Base-by-base conservation (phyloP, 1,140 invertebrate genomes). In the Procambarus virginalis region DNA sequence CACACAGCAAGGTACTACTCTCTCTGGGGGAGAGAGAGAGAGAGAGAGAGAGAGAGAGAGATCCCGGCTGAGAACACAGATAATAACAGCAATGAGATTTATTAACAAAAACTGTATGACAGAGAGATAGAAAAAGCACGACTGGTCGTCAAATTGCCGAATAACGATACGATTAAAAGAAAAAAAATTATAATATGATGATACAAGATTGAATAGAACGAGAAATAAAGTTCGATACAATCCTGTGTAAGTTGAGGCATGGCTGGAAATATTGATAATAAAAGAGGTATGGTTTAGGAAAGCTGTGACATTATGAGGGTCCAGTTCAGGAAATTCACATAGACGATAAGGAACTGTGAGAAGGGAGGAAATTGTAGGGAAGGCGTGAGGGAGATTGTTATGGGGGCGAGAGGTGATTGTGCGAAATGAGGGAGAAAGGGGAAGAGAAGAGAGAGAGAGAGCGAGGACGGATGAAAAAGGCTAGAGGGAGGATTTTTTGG, bases 301-400 rank as follows among this genome's bases (percentile, higher is more conserved):
- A 73, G 68, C 60, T n/a, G 22, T 73, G 22, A 73, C 22, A 73
- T 73, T 73, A 73, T 34, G 68, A 73, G n/a, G 68, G 68, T 34
- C n/a, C 22, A 5, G 68, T 4, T 20, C 68, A 73, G 68, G 76
- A 78, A 78, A 78, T 81, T 60, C 79, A 34, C 48, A 34, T 51
- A 79, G 17, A 22, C 22, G 51, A 58, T 49, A 58, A 60, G 51
- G 51, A 20, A 60, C 51, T 14, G 20, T 20, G 55, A 8, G 49
- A 60, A 22, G 79, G 22, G 80, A 82, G 80, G 58, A 34, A 34
- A 45, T 68, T 64, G 45, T 73, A 73, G 46, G 48, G 80, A 48
- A 82, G 80, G 34, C 34, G 60, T 22, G 60, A 82, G 80, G 58
- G 80, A 79, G 51, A 49, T 51, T n/a, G 77, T 79, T 51, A 79